Conservation (phyloP, 2,113 vertebrate species). For the Calyptommatus sinebrachiatus region DNA sequence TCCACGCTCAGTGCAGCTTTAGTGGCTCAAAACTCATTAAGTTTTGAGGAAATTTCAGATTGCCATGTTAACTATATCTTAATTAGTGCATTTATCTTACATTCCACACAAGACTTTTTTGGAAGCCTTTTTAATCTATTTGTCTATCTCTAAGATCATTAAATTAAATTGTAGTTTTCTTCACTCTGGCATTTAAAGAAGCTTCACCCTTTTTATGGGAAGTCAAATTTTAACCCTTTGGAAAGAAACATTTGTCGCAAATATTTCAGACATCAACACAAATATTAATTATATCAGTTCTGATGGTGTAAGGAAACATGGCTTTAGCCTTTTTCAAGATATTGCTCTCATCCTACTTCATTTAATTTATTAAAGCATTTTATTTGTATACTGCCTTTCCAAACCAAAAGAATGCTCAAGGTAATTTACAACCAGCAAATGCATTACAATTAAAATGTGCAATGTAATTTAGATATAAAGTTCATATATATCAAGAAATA, state of each 20-base stretch:
- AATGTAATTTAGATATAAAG: too few species aligned
- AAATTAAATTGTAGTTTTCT: conserved; percentile 74
- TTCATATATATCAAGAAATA: too few species aligned
- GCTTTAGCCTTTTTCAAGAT: background rate
- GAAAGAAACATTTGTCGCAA: conserved; percentile 12
- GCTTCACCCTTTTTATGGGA: background rate
- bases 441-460: too few species aligned
- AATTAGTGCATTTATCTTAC: conserved; percentile 79
- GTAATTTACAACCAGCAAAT: too few species aligned
- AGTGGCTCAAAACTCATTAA: conserved; percentile 69
- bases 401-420: too few species aligned
- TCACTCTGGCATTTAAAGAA: conserved; percentile 20
- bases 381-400: too few species aligned
- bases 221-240: conserved; percentile 10
- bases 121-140: conserved; percentile 75
- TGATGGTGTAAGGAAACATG: background rate
- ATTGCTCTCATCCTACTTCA: background rate
- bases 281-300: background rate
- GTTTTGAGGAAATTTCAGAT: conserved; percentile 76
- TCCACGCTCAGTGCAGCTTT: conserved; percentile 60
- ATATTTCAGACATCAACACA: background rate
- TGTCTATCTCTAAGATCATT: conserved; percentile 76
- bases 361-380: too few species aligned
- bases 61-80: conserved; percentile 75
- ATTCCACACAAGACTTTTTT: conserved; percentile 73